Percentiles rank a stretch among this genome's conserved stretches.
phyloP scores from a whole-genome alignment of 2,113 vertebrate species.

The Hippolais icterina region DNA sequence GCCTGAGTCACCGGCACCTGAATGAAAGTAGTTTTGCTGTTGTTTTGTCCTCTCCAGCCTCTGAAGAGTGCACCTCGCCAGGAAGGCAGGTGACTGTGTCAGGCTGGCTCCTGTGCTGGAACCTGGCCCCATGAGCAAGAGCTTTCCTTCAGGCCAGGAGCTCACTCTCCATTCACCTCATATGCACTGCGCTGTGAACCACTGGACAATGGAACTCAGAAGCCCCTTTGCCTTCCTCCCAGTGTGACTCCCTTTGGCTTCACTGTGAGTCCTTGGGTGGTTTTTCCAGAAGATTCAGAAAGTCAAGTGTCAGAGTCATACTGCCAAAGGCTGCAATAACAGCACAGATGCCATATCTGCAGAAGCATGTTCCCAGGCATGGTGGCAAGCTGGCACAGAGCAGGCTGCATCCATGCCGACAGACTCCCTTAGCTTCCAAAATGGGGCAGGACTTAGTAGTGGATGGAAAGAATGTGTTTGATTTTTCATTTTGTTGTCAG shows the following conservation, averaged over 20 bases:
- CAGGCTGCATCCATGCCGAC: rapidly evolving
- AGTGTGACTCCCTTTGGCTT: neutral
- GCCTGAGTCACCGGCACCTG: slow-evolving; percentile 57
- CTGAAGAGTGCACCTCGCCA: neutral
- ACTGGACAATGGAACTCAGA: neutral
- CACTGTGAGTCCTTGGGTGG: neutral
- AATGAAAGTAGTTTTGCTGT: slow-evolving; percentile 72
- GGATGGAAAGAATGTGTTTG: neutral
- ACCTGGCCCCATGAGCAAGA: neutral
- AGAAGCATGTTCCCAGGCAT: rapidly evolving
- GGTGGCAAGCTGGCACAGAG: rapidly evolving
- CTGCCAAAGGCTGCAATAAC: neutral
- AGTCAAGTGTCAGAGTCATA: neutral
- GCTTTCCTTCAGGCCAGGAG: neutral
- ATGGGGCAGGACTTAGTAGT: neutral
- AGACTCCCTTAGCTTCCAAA: neutral
- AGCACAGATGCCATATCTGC: neutral
- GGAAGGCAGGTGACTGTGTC: neutral
- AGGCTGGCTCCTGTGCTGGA: neutral
- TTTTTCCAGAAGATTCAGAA: neutral
- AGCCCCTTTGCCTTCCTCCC: neutral
- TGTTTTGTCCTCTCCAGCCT: slow-evolving; percentile 26
- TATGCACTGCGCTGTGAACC: neutral
- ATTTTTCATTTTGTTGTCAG: neutral
- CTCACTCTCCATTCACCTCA: neutral